Evolutionary conservation across 2,797 vertebrate species (phyloP), one percentile per base, ranked within the genome.

Genomic region (Gallinago stenura): DNA sequence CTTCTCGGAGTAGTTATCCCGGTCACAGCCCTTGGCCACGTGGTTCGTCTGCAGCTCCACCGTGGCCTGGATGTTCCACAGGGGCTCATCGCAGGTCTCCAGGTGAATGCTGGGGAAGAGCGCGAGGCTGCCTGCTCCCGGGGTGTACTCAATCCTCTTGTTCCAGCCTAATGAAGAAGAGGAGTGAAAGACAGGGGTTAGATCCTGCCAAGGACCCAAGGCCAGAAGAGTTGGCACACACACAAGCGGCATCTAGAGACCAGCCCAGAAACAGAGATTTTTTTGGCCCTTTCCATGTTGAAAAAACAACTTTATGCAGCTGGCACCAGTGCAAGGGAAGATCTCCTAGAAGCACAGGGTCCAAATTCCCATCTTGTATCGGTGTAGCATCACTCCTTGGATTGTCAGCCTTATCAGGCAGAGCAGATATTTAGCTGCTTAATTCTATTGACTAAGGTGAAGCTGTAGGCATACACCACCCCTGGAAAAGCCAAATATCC

Each of bases 1-100:
- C 93, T 99, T 98, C 97, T 99, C 99, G 0, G 99, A 99, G 96
- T 99, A 99, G 97, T 99, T 99, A 97, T 99, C 99, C 14, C 99
- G 97, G 97, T 99, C 99, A 8, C 99, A 99, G 94, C 99, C 99
- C 97, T 99, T 99, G 96, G 99, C 99, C 70, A 99, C 99, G 0
- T 99, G 99, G 95, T 99, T 99, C 2, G 99, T 99, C 98, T 99
- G 99, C 88, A 99, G 98, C 96, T 99, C 99, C 92, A 99, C 99
- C 2, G 99, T 99, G 95, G 99, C 99, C 98, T 99, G 99, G 97
- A 99, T 99, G 97, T 99, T 99, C 99, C 99, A 99, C 45, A 99
- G 98, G 0, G 99, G 99, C 83, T 99, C 99, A 33, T 99, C 99
- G 12, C 99, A 99, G 19, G 99, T 99, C 98, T 99, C 99, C 97